phyloP scores from a whole-genome alignment of 2,113 vertebrate species.

The Mola mola region DNA sequence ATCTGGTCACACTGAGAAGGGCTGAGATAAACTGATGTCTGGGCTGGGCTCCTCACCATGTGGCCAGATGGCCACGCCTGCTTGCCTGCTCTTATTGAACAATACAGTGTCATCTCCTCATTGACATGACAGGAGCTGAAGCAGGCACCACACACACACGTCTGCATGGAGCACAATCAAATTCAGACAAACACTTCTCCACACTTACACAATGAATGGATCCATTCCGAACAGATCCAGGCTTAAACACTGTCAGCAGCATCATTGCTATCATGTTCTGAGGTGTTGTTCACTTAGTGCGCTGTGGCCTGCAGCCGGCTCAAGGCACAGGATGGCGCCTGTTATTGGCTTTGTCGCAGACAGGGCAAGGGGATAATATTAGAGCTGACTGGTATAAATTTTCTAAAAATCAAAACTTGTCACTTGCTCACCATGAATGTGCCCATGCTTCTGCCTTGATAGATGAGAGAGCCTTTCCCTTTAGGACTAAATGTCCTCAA shows the following conservation, averaged over 20 bases:
- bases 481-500: not conserved
- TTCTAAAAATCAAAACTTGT: too few relatives aligned
- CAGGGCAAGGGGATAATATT: too few relatives aligned
- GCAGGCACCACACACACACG: constrained; percentile 19
- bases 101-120: constrained; percentile 57
- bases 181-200: constrained; percentile 5
- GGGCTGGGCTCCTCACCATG: constrained; percentile 43
- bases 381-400: not conserved
- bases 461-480: not conserved
- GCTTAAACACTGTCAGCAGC: constrained; percentile 5
- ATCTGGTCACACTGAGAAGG: constrained; percentile 28
- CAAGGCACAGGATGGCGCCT: constrained; percentile 16
- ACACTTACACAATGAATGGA: constrained; percentile 7
- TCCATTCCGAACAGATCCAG: not conserved
- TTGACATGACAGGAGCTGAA: constrained; percentile 38
- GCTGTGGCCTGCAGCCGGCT: constrained; percentile 5
- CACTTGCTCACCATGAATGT: constrained; percentile 2
- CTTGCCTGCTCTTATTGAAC: constrained; percentile 58
- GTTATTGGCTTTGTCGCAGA: constrained; percentile 19
- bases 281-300: constrained; percentile 37
- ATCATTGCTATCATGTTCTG: not conserved
- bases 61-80: constrained; percentile 61
- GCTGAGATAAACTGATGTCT: constrained; percentile 34
- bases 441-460: not conserved
- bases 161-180: not conserved